These are phyloP conservation scores for Batillaria attramentaria DNA, from an alignment of 1,140 invertebrate species.

Conservation along the genomic window DNA sequence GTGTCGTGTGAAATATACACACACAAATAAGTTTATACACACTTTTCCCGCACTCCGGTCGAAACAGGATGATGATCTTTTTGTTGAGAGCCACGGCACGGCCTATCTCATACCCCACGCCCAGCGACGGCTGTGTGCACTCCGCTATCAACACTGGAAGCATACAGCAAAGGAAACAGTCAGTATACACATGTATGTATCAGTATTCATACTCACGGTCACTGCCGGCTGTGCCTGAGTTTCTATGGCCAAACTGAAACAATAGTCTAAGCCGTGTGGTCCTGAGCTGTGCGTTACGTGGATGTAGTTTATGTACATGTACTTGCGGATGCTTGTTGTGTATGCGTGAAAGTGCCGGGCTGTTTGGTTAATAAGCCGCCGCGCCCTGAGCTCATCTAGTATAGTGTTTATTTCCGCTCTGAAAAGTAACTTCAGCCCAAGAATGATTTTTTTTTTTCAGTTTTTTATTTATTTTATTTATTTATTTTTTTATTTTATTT, in stretches of 20 bases:
- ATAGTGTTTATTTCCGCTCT: too few species aligned
- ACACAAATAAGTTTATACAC: slow-evolving; percentile 32
- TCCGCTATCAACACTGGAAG: slow-evolving; percentile 67
- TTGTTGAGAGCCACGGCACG: slow-evolving; percentile 65
- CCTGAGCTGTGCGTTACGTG: not conserved
- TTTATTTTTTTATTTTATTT: too few species aligned
- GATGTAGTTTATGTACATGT: not conserved
- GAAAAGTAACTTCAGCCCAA: too few species aligned
- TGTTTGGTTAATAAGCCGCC: too few species aligned
- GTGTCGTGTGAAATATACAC: not conserved
- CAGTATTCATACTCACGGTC: too few species aligned
- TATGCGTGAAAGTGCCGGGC: too few species aligned
- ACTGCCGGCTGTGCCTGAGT: too few species aligned
- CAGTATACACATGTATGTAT: not conserved
- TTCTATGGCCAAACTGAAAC: not conserved
- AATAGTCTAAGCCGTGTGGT: not conserved
- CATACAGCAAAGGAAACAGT: not conserved
- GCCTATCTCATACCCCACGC: slow-evolving; percentile 71
- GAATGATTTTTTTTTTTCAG: too few species aligned
- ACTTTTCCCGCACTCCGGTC: slow-evolving; percentile 65
- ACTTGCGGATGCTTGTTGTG: not conserved
- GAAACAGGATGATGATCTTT: slow-evolving; percentile 66
- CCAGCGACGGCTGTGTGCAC: slow-evolving; percentile 69
- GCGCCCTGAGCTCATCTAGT: too few species aligned
- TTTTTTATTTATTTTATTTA: too few species aligned